phyloP scores from a whole-genome alignment of 1,140 invertebrate species.

The Drosophila dunni region DNA sequence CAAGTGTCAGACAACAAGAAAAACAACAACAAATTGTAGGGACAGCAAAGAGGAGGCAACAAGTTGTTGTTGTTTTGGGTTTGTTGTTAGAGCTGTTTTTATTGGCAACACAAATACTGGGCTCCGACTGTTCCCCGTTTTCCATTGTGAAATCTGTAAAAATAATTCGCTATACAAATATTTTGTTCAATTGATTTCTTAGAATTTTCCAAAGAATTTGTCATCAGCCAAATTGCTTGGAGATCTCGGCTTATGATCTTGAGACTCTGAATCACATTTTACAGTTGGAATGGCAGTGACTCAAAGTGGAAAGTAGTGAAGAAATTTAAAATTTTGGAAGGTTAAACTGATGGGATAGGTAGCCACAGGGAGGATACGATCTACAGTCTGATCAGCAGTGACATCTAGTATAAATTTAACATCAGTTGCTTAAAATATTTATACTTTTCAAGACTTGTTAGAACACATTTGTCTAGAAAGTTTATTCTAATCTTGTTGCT shows the following conservation, averaged over 20 bases:
- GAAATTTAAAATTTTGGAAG: not conserved
- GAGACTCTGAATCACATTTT: constrained; percentile 19
- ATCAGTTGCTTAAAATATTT: not conserved
- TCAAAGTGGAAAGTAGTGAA: constrained; percentile 28
- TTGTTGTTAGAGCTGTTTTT: constrained; percentile 19
- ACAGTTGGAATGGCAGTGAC: constrained; percentile 6
- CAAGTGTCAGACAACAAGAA: constrained; percentile 25
- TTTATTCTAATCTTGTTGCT: not conserved
- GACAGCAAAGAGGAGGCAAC: constrained; percentile 26
- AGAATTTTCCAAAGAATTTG: constrained; percentile 31
- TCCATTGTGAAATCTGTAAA: constrained; percentile 9
- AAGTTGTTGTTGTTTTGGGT: constrained; percentile 23
- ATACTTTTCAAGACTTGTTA: not conserved
- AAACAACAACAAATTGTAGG: constrained; percentile 5
- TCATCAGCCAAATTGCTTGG: constrained; percentile 11
- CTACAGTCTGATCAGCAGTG: too few relatives aligned
- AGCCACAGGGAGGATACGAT: too few relatives aligned
- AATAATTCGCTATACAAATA: constrained; percentile 53
- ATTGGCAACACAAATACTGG: constrained; percentile 19
- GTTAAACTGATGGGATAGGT: not conserved
- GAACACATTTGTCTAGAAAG: not conserved
- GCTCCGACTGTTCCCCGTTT: not conserved
- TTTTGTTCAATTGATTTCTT: constrained; percentile 36
- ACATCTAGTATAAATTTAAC: not conserved
- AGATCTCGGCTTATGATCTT: constrained; percentile 3